Conservation (phyloP, 2,888 invertebrate species). For the Trichopria drosophilae region DNA sequence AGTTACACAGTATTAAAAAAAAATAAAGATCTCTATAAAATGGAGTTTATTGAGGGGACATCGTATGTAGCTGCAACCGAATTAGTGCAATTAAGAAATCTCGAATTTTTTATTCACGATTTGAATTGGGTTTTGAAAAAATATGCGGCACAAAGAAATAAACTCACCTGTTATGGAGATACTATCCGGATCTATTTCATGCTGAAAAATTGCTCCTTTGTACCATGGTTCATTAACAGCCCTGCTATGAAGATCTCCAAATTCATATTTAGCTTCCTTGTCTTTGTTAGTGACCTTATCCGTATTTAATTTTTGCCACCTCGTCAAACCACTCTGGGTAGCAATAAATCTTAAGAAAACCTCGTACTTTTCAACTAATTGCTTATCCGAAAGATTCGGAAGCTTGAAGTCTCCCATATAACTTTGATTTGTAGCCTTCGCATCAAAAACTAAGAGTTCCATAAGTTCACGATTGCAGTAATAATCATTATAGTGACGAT, state of each 20-base stretch:
- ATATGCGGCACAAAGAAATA: too few relatives aligned
- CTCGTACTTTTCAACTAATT: conserved; percentile 69
- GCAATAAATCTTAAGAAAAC: conserved; percentile 80
- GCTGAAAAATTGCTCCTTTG: conserved; percentile 84
- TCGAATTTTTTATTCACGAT: too few relatives aligned
- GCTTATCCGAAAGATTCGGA: conserved; percentile 26
- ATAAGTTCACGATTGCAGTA: conserved; percentile 85
- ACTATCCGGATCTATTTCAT: conserved; percentile 71
- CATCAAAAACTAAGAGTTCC: conserved; percentile 84
- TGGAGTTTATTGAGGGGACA: too few relatives aligned
- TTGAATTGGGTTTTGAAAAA: too few relatives aligned
- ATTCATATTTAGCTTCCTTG: conserved; percentile 59
- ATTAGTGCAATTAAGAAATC: too few relatives aligned
- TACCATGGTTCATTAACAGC: conserved; percentile 92
- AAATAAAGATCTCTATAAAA: too few relatives aligned
- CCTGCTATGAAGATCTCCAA: conserved; percentile 74
- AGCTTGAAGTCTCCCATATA: conserved; percentile 50
- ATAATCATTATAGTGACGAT: conserved; percentile 63
- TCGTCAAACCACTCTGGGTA: conserved; percentile 85
- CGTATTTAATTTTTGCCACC: conserved; percentile 69
- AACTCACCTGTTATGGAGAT: conserved; percentile 50
- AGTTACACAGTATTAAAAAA: too few relatives aligned
- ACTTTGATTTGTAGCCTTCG: conserved; percentile 68
- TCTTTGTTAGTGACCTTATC: conserved; percentile 63
- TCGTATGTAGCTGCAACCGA: too few relatives aligned